Evolutionary conservation across 2,888 invertebrate genomes (phyloP).

Genomic region (Ochlodes sylvanus): DNA sequence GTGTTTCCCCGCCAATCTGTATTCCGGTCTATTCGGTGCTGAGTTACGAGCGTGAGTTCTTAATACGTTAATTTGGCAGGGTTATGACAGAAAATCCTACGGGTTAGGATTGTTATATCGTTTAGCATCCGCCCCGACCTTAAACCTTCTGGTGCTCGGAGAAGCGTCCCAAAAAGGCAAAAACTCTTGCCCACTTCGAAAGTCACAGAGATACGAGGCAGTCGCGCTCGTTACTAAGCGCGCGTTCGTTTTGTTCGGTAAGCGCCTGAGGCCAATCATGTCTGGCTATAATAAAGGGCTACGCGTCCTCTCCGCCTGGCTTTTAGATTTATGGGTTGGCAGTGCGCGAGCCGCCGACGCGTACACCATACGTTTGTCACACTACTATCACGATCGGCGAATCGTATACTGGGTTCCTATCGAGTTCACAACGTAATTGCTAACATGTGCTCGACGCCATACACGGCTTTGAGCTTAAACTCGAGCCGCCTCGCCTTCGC

Average conservation of each 20-base stretch:
- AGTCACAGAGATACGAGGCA: slow-evolving; percentile 63
- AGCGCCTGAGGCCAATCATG: slow-evolving; percentile 82
- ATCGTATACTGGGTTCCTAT: slow-evolving; percentile 53
- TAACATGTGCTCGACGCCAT: slow-evolving; percentile 51
- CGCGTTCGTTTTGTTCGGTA: slow-evolving; percentile 73
- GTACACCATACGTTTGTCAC: slow-evolving; percentile 73
- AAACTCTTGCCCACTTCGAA: slow-evolving; percentile 60
- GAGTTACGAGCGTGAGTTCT: slow-evolving; percentile 54
- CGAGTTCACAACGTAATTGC: slow-evolving; percentile 56
- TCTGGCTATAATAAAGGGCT: slow-evolving; percentile 81
- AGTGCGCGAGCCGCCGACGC: slow-evolving; percentile 63
- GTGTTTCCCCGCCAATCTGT: slow-evolving; percentile 74
- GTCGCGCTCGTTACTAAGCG: slow-evolving; percentile 72
- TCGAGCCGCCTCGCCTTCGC: slow-evolving; percentile 33
- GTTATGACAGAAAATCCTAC: slow-evolving; percentile 16
- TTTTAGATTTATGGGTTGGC: slow-evolving; percentile 72
- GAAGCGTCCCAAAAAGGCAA: slow-evolving; percentile 53
- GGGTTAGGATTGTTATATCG: slow-evolving; percentile 7
- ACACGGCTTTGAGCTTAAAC: slow-evolving; percentile 42
- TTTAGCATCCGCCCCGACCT: slow-evolving; percentile 19
- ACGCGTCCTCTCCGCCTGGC: slow-evolving; percentile 70
- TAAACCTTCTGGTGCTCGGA: slow-evolving; percentile 25
- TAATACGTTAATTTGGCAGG: slow-evolving; percentile 35
- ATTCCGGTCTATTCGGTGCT: slow-evolving; percentile 57
- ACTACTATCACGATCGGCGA: slow-evolving; percentile 65